A percentile compares a stretch with the other conserved stretches of the same genome.
Conservation (phyloP, 2,113 vertebrate species). For the Oreocharis arfaki region DNA sequence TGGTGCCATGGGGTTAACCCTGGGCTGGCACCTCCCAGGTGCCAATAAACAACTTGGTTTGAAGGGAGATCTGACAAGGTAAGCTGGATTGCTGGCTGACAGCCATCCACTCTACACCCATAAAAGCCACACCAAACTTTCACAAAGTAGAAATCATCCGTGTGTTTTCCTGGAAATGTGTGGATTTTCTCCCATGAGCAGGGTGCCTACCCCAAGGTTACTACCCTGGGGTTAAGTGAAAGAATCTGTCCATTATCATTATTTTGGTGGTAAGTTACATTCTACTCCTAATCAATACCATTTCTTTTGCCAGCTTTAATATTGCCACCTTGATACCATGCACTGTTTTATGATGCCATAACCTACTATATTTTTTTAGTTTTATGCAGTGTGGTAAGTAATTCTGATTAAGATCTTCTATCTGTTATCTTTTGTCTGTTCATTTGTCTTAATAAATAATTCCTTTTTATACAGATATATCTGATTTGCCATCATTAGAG, state of each 20-base stretch:
- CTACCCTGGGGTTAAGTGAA: background rate
- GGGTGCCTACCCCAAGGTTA: background rate
- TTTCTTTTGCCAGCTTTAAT: background rate
- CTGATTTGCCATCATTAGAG: background rate
- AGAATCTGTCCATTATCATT: background rate
- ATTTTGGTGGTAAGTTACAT: background rate
- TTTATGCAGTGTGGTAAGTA: background rate
- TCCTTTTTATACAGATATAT: background rate
- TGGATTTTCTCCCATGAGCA: too few species aligned
- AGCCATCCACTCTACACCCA: background rate
- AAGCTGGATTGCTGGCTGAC: background rate
- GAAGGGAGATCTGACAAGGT: background rate
- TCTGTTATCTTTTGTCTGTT: background rate
- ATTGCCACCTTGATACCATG: background rate
- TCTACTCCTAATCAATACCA: background rate
- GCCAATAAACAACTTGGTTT: background rate
- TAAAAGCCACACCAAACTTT: background rate
- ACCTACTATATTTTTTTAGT: background rate
- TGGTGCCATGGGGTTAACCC: background rate
- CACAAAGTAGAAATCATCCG: background rate
- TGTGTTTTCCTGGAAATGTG: accelerated
- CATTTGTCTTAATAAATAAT: background rate
- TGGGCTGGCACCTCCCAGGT: background rate
- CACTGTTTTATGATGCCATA: background rate
- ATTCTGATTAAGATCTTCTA: background rate